These are phyloP conservation scores for Nesogale talazaci DNA, from an alignment of 2,113 vertebrate species.

Conservation along the genomic window DNA sequence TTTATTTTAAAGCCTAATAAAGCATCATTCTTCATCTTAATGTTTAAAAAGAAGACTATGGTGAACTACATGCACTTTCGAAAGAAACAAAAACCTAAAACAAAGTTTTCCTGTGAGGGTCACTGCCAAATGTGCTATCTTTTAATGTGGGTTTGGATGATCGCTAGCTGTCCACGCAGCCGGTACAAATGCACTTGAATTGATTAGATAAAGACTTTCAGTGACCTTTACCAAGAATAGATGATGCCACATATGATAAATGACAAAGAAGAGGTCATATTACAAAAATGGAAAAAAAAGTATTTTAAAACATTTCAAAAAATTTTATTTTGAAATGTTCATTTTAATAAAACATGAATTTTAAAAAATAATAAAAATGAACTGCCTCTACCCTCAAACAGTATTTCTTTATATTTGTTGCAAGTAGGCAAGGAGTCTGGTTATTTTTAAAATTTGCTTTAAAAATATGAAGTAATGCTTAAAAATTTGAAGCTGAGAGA, in stretches of 20 bases:
- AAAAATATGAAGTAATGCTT: constrained; percentile 7
- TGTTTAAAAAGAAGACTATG: too few species aligned
- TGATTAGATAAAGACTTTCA: background rate
- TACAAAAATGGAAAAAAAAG: background rate
- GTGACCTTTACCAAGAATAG: background rate
- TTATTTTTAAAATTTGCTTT: constrained; percentile 21
- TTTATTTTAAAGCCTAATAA: background rate
- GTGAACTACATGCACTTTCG: too few species aligned
- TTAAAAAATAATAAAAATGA: background rate
- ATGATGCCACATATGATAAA: background rate
- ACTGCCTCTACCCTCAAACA: background rate
- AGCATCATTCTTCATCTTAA: too few species aligned
- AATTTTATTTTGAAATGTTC: too few species aligned
- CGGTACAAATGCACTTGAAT: background rate
- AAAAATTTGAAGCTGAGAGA: background rate
- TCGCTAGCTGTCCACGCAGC: background rate
- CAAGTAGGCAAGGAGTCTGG: background rate
- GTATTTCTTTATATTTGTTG: background rate
- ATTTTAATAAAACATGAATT: background rate
- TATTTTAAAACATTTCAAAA: too few species aligned
- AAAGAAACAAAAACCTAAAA: too few species aligned
- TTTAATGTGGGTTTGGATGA: constrained; percentile 21
- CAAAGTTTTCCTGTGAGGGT: background rate
- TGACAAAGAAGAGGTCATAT: background rate
- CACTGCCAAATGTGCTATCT: background rate